Conservation (phyloP, 2,113 vertebrate species). For the Petromus typicus region DNA sequence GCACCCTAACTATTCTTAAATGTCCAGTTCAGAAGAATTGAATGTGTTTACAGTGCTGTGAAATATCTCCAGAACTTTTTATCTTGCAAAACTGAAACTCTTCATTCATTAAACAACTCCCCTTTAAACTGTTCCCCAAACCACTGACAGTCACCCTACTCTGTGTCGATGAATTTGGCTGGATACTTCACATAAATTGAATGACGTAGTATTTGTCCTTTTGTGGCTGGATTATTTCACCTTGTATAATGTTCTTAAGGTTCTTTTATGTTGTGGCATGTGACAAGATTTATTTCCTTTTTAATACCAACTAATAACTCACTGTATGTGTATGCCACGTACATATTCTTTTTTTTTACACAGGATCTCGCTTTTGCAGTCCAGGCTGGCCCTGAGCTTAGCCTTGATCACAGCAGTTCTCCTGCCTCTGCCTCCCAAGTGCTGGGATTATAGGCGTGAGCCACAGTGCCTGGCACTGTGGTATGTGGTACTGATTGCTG, state of each 20-base stretch:
- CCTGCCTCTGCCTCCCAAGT: too few species aligned
- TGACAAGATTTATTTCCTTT: constrained; percentile 2
- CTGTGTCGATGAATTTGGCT: background rate
- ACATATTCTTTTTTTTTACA: too few species aligned
- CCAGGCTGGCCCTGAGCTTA: too few species aligned
- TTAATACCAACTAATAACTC: background rate
- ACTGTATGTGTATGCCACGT: background rate
- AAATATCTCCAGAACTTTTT: constrained; percentile 19
- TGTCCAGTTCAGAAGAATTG: background rate
- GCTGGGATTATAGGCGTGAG: too few species aligned
- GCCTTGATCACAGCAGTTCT: too few species aligned
- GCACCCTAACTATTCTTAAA: background rate
- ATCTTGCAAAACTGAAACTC: background rate
- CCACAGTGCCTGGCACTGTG: too few species aligned
- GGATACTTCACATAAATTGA: background rate
- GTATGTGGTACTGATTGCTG: too few species aligned
- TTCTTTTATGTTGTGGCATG: background rate
- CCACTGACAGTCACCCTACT: background rate
- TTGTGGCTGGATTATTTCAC: background rate
- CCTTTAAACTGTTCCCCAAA: too few species aligned
- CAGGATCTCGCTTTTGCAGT: too few species aligned
- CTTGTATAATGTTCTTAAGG: constrained; percentile 5
- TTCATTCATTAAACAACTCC: background rate
- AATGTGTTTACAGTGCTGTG: constrained; percentile 9
- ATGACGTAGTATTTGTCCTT: background rate